Base-by-base conservation (phyloP, 2,113 vertebrate genomes). In the Malurus cyaneus region DNA sequence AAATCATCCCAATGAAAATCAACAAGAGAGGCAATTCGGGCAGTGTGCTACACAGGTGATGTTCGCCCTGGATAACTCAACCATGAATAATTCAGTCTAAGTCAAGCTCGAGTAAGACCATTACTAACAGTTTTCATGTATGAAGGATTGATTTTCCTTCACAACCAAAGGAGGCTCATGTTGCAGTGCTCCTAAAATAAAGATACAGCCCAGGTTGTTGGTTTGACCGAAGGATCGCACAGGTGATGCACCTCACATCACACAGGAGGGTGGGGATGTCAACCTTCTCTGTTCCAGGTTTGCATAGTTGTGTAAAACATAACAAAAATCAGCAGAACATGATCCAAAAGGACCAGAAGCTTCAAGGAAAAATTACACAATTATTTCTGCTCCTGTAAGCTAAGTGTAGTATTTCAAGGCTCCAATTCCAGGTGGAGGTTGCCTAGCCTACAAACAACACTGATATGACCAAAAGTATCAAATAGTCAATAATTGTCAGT, bases 121-220 rank as follows among this genome's bases (percentile, higher is more conserved):
- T 71, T 94, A 85, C 90, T 89, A 95, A 95, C 84, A 85, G 82
- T 85, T 96, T 81, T 53, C 92, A 56, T 54, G 65, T 93, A 87
- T 54, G 65, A 80, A 71, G 70, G 73, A 87, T 74, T 89, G 92
- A 93, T 94, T 96, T 94, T 93, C 94, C 59, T 67, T 89, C 69
- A 70, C 19, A 71, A 25, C 12, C 34, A 81, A 50, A 66, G 65
- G 50, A 81, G 60, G 31, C 19, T 46, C 4, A 12, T 34, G 69
- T 81, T 74, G 70, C 52, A 67, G 29, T 2, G 8, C 56, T 80
- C 61, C 60, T 39, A 9, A 66, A 70, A 87, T 26, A 18, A 91
- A 70, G 84, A 29, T 14, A 31, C 0, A 74, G 65, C 56, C 28
- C 47, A 66, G 8, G 4, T n/a, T 57, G 41, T 3, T 21, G 41